Evolutionary conservation across 2,797 vertebrate genomes (phyloP).

Genomic region (Pseudochromis fuscus): DNA sequence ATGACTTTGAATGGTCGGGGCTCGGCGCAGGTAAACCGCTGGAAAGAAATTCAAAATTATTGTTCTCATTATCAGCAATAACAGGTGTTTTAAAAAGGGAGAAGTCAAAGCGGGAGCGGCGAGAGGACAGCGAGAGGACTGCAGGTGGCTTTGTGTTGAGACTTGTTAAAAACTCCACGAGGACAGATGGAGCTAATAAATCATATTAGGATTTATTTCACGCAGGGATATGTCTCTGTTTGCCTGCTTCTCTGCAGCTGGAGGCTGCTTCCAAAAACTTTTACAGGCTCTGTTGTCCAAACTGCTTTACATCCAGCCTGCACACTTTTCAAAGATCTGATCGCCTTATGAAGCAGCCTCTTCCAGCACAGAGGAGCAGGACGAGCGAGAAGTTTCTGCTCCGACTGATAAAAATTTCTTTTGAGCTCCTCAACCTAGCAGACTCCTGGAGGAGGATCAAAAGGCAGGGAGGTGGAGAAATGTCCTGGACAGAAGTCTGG

Average conservation of each 20-base stretch:
- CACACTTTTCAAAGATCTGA: slow-evolving; percentile 35
- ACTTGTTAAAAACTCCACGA: neutral
- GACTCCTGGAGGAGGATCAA: slow-evolving; percentile 61
- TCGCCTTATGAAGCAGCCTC: slow-evolving; percentile 25
- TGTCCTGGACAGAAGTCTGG: slow-evolving; percentile 48
- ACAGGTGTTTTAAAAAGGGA: slow-evolving; percentile 17
- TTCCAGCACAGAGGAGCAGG: slow-evolving; percentile 15
- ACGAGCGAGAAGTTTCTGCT: slow-evolving; percentile 41
- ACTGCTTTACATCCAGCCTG: slow-evolving; percentile 9
- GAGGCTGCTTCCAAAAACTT: slow-evolving; percentile 16
- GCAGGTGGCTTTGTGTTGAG: slow-evolving; percentile 33
- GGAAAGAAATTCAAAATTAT: neutral
- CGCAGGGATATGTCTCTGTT: slow-evolving; percentile 8
- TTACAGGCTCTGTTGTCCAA: slow-evolving; percentile 23
- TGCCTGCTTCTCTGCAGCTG: slow-evolving; percentile 25
- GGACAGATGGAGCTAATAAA: slow-evolving; percentile 39
- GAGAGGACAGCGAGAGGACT: slow-evolving; percentile 3
- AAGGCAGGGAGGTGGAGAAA: slow-evolving; percentile 49
- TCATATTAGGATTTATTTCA: slow-evolving; percentile 23
- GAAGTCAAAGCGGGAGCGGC: slow-evolving; percentile 12
- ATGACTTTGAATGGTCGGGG: slow-evolving; percentile 29
- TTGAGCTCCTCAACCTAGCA: slow-evolving; percentile 55
- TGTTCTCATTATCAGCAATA: slow-evolving; percentile 5
- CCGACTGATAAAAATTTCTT: slow-evolving; percentile 45
- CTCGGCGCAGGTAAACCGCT: slow-evolving; percentile 2